Base-by-base conservation (phyloP, 2,888 invertebrate genomes). In the Leucania comma region DNA sequence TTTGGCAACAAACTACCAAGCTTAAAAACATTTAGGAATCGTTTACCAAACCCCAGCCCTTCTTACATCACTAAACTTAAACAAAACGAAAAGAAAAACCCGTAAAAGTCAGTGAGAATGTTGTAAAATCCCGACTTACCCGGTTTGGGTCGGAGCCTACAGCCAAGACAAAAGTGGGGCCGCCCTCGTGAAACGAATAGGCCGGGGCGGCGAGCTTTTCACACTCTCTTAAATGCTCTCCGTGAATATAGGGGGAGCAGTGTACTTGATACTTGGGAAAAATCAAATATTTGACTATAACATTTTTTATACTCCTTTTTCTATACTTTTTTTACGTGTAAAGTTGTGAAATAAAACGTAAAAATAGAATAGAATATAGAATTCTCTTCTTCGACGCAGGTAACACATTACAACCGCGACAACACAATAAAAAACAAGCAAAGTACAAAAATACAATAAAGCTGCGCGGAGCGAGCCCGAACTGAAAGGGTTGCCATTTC, bases 171-270 rank as follows among this genome's bases (percentile, higher is more conserved):
- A 93, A 93, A 94, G 94, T 93, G 94, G 94, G 90, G 91, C 85
- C 90, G 90, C 93, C 94, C 94, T 93, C 90, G 88, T 89, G 94
- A 92, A 93, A 93, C 94, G 94, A 94, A 94, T 93, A 94, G 94
- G 94, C 93, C 92, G 92, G 91, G 90, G 93, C 93, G 93, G 91
- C 93, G 89, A 94, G 94, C 94, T 94, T 95, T 95, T 95, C 95
- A 94, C 95, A 95, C 95, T 95, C 94, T 94, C 94, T 93, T 94
- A 94, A 94, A 94, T 91, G 90, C 91, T 91, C 91, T 90, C 87
- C 88, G 86, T 89, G 87, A 88, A 82, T 90, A 76, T 88, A 93
- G 84, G 26, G 64, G 75, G 90, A 80, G 53, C 17, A 1, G 60
- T 2, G 0, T 14, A 54, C 32, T 92, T 92, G 92, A 89, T 92